Percentiles rank a stretch among this genome's conserved stretches.
phyloP scores from a whole-genome alignment of 2,797 vertebrate genomes.

The Cygnus olor region DNA sequence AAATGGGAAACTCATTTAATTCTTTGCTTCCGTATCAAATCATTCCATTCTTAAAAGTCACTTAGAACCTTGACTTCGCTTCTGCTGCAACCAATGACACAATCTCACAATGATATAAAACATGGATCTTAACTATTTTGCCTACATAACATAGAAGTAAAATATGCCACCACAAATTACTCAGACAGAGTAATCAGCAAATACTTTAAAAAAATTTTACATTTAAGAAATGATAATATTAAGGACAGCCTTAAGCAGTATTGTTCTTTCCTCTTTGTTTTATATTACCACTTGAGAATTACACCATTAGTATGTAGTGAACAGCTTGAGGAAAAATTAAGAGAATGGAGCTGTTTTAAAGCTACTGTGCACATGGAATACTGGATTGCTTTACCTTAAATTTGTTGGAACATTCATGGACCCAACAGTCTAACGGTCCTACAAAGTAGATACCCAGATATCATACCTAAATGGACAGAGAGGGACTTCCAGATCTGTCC shows the following conservation, averaged over 20 bases:
- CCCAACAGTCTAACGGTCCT: neutral
- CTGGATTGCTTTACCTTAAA: neutral
- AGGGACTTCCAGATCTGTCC: neutral
- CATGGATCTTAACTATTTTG: neutral
- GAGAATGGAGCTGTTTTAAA: neutral
- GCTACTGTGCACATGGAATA: neutral
- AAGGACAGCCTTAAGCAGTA: neutral
- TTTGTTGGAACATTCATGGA: neutral
- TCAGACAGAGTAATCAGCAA: neutral
- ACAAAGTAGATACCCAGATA: neutral
- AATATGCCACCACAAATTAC: neutral
- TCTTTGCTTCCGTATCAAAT: neutral
- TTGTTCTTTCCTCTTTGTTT: neutral
- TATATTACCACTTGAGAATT: neutral
- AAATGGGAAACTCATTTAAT: neutral
- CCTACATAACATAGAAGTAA: neutral
- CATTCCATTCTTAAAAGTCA: neutral
- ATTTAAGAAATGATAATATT: neutral
- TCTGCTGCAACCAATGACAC: neutral
- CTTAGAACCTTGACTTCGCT: neutral
- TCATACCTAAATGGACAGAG: neutral
- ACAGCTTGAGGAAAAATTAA: neutral
- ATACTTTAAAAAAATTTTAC: neutral
- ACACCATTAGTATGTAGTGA: neutral
- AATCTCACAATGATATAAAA: neutral